Evolutionary conservation across 2,113 vertebrate genomes (phyloP).

Genomic region (Mustelus asterias): DNA sequence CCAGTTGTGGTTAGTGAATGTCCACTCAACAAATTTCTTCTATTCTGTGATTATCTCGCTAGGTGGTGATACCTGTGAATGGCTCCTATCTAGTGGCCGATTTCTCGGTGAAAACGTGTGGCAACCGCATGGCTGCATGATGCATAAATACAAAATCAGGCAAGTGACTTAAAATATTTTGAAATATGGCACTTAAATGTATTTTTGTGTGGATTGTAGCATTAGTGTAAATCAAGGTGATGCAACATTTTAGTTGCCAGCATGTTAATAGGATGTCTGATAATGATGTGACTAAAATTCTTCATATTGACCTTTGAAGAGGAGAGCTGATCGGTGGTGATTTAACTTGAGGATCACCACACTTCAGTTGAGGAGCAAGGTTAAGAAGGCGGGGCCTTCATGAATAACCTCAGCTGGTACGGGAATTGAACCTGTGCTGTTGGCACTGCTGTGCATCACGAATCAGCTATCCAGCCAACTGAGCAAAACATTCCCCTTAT

Average conservation of each 20-base stretch:
- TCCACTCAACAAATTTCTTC: conserved; percentile 39
- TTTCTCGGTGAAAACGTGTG: conserved; percentile 91
- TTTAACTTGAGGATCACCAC: too few relatives aligned
- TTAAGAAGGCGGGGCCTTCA: too few relatives aligned
- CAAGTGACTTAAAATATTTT: conserved; percentile 52
- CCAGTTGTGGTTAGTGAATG: neutral
- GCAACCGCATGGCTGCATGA: conserved; percentile 98
- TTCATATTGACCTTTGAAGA: neutral
- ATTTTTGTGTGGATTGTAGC: neutral
- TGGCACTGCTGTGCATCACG: too few relatives aligned
- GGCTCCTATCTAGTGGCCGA: conserved; percentile 87
- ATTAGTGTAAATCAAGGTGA: neutral
- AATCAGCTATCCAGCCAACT: too few relatives aligned
- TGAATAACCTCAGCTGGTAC: too few relatives aligned
- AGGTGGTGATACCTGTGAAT: conserved; percentile 88
- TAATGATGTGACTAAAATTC: neutral
- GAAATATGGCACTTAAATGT: neutral
- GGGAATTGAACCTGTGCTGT: too few relatives aligned
- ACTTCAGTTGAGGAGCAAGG: too few relatives aligned
- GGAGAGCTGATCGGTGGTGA: neutral
- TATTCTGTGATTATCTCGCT: neutral
- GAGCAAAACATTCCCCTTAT: neutral
- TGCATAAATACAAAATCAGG: conserved; percentile 92
- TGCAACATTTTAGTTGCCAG: neutral
- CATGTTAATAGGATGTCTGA: neutral